Evolutionary conservation across 2,888 invertebrate species (phyloP).

Genomic region (Zonitis immaculata): DNA sequence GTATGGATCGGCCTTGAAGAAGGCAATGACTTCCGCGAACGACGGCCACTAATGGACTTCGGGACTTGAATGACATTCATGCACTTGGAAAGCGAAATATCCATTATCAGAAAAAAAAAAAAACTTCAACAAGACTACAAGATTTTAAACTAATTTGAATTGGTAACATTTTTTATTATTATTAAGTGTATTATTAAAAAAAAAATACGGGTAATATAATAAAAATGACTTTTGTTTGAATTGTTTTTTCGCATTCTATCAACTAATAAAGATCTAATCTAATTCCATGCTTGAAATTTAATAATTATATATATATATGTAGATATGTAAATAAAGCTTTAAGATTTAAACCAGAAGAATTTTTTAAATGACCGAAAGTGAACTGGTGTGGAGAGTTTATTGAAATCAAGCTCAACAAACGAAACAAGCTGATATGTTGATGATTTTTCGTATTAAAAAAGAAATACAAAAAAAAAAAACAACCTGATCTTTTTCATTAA

Average conservation of each 20-base stretch:
- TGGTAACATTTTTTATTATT: constrained; percentile 8
- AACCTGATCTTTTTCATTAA: not conserved
- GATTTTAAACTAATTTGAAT: constrained; percentile 32
- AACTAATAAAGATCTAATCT: no score
- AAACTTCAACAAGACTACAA: constrained; percentile 32
- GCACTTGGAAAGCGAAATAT: constrained; percentile 30
- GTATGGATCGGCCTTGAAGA: constrained; percentile 34
- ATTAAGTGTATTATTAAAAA: no score
- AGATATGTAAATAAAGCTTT: no score
- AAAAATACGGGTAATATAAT: no score
- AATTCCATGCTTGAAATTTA: not conserved
- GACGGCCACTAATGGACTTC: constrained; percentile 34
- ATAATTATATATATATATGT: not conserved
- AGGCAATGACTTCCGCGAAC: constrained; percentile 42
- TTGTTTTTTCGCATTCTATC: no score
- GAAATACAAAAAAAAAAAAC: not conserved
- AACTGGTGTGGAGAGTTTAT: not conserved
- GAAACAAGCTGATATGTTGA: not conserved
- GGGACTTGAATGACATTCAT: constrained; percentile 36
- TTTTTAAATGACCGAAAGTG: not conserved
- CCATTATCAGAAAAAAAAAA: constrained; percentile 29
- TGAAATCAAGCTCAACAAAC: not conserved
- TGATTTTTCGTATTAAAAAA: not conserved
- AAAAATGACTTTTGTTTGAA: no score
- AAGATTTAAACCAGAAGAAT: no score